Evolutionary conservation across 2,113 vertebrate species (phyloP), one percentile per base, ranked within the genome.

Genomic region (Phoenicopterus ruber): DNA sequence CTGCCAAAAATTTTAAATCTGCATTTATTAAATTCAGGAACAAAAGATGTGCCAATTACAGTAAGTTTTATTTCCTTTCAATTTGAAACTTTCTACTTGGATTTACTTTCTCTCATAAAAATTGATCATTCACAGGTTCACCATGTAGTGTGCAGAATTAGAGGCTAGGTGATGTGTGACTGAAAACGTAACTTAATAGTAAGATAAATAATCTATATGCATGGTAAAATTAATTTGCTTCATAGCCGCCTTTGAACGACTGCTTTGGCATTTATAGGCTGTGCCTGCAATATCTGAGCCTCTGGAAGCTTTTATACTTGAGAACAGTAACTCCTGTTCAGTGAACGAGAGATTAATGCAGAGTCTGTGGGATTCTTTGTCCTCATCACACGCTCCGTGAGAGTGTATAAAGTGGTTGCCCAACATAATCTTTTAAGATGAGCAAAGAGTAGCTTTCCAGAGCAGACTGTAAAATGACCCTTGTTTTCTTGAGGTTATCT

Each of bases 21-120:
- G 73, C 99, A 99, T 98, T 99, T 99, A 97, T 98, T 99, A 98
- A 99, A 99, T 99, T 99, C 99, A 94, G 99, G 99, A 98, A 95
- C 98, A 97, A 99, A 99, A 99, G 99, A 99, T 97, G 99, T 99
- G 97, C 99, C 99, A 76, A 99, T 99, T 92, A 99, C 99, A 89
- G 99, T 99, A 98, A 96, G 99, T 98, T 98, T 91, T 93, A 44
- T 65, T 96, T 95, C 50, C n/a, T 92, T 96, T 95, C 79, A 54
- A 6, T 94, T 94, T 98, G 70, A 86, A 94, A 59, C 59, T 47
- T 93, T 82, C 49, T 81, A 17, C 54, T 57, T 91, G 63, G 70
- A 62, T 96, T 97, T 96, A 47, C 55, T 74, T 58, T 81, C 70
- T 86, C 11, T 82, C 11, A 21, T 36, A 67, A 63, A 93, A 88